These are phyloP conservation scores for Synanthedon formicaeformis DNA, from an alignment of 2,888 invertebrate species.

Conservation along the genomic window DNA sequence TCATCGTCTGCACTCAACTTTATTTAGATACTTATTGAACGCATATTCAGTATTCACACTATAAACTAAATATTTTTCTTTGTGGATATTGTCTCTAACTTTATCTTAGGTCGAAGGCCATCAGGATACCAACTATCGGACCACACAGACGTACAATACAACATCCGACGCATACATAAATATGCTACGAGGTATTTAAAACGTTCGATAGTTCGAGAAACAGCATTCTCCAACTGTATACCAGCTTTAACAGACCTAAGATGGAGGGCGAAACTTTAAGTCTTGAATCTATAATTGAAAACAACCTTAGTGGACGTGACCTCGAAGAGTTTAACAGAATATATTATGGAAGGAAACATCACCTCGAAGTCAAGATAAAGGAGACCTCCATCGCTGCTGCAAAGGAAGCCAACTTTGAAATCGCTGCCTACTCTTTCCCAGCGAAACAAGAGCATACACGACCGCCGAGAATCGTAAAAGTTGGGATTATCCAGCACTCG, in stretches of 20 bases:
- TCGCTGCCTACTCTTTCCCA: slow-evolving; percentile 57
- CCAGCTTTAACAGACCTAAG: slow-evolving; percentile 10
- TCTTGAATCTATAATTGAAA: slow-evolving; percentile 51
- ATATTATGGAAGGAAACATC: slow-evolving; percentile 50
- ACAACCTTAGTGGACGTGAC: slow-evolving; percentile 50
- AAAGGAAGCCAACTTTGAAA: slow-evolving; percentile 65
- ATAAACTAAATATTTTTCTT: slow-evolving; percentile 47
- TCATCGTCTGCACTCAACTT: background rate
- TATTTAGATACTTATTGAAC: background rate
- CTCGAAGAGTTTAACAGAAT: slow-evolving; percentile 61
- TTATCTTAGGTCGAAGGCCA: slow-evolving; percentile 56
- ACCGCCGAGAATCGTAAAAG: slow-evolving; percentile 79
- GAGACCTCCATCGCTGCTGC: slow-evolving; percentile 68
- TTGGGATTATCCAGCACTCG: slow-evolving; percentile 91
- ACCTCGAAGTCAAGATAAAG: slow-evolving; percentile 46
- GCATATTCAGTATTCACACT: slow-evolving; percentile 7
- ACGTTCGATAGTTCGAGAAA: slow-evolving; percentile 14
- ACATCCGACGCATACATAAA: slow-evolving; percentile 4
- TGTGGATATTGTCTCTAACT: slow-evolving; percentile 26
- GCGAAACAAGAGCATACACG: slow-evolving; percentile 68
- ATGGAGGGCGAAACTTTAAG: slow-evolving; percentile 61
- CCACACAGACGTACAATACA: slow-evolving; percentile 24
- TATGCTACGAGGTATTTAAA: slow-evolving; percentile 31
- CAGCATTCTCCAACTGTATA: slow-evolving; percentile 21
- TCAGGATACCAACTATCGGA: slow-evolving; percentile 21